Evolutionary conservation across 2,888 invertebrate species (phyloP), one percentile per base, ranked within the genome.

Genomic region (Pelosia muscerda): DNA sequence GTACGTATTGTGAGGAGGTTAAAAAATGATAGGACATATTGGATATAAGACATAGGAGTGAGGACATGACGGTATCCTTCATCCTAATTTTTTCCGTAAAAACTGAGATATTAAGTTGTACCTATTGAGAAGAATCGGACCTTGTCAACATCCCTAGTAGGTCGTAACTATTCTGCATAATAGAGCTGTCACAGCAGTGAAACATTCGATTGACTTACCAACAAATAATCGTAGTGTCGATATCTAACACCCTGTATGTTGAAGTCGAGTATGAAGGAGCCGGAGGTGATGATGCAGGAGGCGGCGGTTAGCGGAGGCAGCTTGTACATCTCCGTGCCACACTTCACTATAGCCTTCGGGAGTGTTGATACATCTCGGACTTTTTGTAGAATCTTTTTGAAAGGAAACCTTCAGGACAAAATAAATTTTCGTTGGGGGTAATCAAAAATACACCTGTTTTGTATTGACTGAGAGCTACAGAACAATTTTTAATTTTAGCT

Each of bases 281-380:
- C 94, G 0, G 94, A 94, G 0, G 93, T 81, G 76, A 94, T 90
- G 84, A 94, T 90, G 81, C 94, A 94, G 22, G 93, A 89, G 1
- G 89, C 87, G 0, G 94, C 94, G 0, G 94, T 91, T 13, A 95
- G 82, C 0, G 95, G 95, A 0, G 95, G 95, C 65, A 95, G 85
- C 69, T 95, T 94, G 88, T 95, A 95, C 90, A 92, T 90, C 31
- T 91, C 89, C 53, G 92, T 82, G 0, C 95, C 95, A 54, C 95
- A 95, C 72, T 95, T 95, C n/a, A 94, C 93, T 19, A 93, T 90
- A 2, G 94, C 94, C 59, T 94, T 95, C 2, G 94, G 94, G 3
- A 94, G 75, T 0, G 88, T 79, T 0, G 84, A 66, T 2, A 95
- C 86, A 77, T 94, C 94, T 1, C 93, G 87, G 0, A 87, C 86